phyloP scores from a whole-genome alignment of 1,140 invertebrate species.

The Alviniconcha marisindica region DNA sequence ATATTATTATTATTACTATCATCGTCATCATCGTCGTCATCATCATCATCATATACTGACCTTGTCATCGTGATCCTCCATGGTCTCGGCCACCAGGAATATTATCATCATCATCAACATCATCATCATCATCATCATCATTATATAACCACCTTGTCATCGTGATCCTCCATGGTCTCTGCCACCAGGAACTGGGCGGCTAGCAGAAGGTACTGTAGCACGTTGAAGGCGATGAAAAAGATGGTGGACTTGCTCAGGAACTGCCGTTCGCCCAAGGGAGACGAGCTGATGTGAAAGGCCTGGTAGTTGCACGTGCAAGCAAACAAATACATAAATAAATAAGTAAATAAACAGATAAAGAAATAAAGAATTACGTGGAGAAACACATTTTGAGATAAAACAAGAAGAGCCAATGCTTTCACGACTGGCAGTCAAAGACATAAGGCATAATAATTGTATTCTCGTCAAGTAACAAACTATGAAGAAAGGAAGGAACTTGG shows the following conservation, averaged over 20 bases:
- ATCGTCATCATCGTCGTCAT: not conserved
- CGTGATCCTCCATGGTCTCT: constrained; percentile 41
- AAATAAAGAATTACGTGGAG: no score
- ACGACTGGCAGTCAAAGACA: no score
- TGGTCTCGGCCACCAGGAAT: constrained; percentile 29
- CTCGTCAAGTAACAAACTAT: no score
- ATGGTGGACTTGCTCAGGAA: constrained; percentile 95
- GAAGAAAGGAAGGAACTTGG: no score
- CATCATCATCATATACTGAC: constrained; percentile 52
- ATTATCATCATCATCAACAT: not conserved
- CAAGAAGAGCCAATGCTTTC: no score
- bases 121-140: not conserved
- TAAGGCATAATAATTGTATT: no score
- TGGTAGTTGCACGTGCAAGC: constrained; percentile 75
- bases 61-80: constrained; percentile 56
- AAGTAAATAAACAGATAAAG: no score
- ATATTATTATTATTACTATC: no score
- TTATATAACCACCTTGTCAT: constrained; percentile 64
- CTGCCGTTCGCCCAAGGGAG: constrained; percentile 83
- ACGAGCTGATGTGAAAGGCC: constrained; percentile 93
- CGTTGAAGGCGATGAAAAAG: constrained; percentile 93
- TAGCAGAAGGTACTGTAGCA: constrained; percentile 91
- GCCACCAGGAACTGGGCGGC: constrained; percentile 87
- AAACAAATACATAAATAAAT: no score
- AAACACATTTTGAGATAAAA: no score